These are phyloP conservation scores for Rhodinocichla rosea DNA, from an alignment of 2,113 vertebrate species.

Conservation along the genomic window DNA sequence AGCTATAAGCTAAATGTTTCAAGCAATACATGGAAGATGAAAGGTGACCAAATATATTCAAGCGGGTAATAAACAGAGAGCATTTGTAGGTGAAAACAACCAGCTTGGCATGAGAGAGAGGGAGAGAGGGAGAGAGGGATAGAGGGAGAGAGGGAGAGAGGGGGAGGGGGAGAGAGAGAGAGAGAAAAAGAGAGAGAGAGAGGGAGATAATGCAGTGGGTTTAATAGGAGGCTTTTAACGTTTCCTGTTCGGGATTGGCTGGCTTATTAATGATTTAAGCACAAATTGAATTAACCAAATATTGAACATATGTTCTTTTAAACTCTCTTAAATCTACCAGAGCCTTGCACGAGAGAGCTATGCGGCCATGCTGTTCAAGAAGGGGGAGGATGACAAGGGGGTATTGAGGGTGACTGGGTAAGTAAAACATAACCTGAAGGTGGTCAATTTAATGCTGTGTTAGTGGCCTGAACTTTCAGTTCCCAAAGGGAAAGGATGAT, in stretches of 20 bases:
- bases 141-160: neutral
- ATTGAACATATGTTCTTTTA: constrained; percentile 70
- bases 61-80: neutral
- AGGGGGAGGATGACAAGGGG: constrained; percentile 23
- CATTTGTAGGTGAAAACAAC: constrained; percentile 34
- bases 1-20: neutral
- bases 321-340: constrained; percentile 58
- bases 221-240: constrained; percentile 38
- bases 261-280: constrained; percentile 67
- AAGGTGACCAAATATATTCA: constrained; percentile 14
- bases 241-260: constrained; percentile 32
- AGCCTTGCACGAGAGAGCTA: neutral
- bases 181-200: neutral
- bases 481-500: constrained; percentile 71
- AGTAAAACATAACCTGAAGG: constrained; percentile 66
- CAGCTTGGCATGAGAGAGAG: neutral
- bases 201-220: neutral
- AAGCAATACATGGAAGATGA: neutral
- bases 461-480: constrained; percentile 54
- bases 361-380: neutral
- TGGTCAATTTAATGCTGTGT: constrained; percentile 61
- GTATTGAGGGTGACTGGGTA: constrained; percentile 61
- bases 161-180: neutral
- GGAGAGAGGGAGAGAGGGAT: neutral
- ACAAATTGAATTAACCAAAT: constrained; percentile 74